Percentiles rank a stretch among this genome's conserved stretches.
Evolutionary conservation across 2,888 invertebrate genomes (phyloP).

Genomic region (Oscheius sp.): DNA sequence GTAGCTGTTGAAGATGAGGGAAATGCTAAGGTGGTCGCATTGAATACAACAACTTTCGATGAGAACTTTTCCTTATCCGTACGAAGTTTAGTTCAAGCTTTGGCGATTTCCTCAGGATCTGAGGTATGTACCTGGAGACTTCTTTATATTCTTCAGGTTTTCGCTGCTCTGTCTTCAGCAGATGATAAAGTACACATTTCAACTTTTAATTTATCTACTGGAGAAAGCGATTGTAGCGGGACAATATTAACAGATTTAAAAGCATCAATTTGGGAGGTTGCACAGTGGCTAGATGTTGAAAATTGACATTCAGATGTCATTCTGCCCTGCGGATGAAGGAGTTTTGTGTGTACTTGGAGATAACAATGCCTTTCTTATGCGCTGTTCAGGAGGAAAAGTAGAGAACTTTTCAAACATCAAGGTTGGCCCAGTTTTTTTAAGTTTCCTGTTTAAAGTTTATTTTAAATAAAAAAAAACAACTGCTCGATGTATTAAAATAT

Average conservation of each 20-base stretch:
- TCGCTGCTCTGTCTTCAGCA: constrained; percentile 42
- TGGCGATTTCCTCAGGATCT: constrained; percentile 47
- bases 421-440: constrained; percentile 21
- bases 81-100: constrained; percentile 32
- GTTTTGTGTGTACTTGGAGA: constrained; percentile 60
- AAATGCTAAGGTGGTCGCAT: constrained; percentile 43
- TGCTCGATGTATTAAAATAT: too few species aligned
- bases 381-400: constrained; percentile 54
- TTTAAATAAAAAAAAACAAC: too few species aligned
- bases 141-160: constrained; percentile 34
- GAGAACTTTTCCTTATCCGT: constrained; percentile 40
- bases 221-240: constrained; percentile 43
- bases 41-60: constrained; percentile 38
- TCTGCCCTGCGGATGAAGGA: constrained; percentile 68
- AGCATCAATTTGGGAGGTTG: constrained; percentile 44
- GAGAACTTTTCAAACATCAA: constrained; percentile 63
- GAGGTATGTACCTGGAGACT: constrained; percentile 34
- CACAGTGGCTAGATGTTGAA: not conserved
- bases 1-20: constrained; percentile 45
- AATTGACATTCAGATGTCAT: constrained; percentile 44
- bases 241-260: constrained; percentile 39
- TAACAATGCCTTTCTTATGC: constrained; percentile 51
- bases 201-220: constrained; percentile 45
- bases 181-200: constrained; percentile 45
- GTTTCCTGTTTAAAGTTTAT: too few species aligned